Base-by-base conservation (phyloP, 2,797 vertebrate genomes). In the Salmo trutta region DNA sequence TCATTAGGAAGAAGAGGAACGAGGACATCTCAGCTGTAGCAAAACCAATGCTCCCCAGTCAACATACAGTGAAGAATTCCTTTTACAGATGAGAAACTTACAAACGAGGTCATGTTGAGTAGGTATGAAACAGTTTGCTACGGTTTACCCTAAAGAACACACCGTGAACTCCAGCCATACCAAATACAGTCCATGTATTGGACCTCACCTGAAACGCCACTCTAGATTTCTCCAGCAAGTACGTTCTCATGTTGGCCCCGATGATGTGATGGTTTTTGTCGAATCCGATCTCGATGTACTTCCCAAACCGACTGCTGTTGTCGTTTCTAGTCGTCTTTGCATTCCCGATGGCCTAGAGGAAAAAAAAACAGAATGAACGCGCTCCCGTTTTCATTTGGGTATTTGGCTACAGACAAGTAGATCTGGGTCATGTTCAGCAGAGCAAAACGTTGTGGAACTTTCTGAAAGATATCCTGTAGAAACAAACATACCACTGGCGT, bases 231-330 rank as follows among this genome's bases (percentile, higher is more conserved):
- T 99, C 98, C 86, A 99, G 92, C 71, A 99, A 94, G 85, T 99
- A 99, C 29, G 98, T 99, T 91, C 97, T 97, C 97, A 99, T 98
- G 89, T 98, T 96, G 74, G 97, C 97, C 70, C 98, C 98, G 31
- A 94, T 95, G 81, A 99, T 99, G 78, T 94, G 92, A 77, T 96
- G 93, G 54, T 95, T 94, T 85, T 93, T 95, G 89, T 99, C 96
- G 85, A 99, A 99, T 3, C 96, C 97, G 75, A 99, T 99, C 87
- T 98, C 96, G 71, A 99, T 98, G 87, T 98, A 99, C 82, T 99
- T 99, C 76, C 98, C 98, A 91, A 99, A 99, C 74, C 98, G 97
- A 87, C 98, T 99, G 92, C 98, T 99, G 89, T 99, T 99, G 93
- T 99, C 98, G 66, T 99, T 99, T 84, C 97, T 94, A 24, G 96